Base-by-base conservation (phyloP, 2,113 vertebrate genomes). In the Vidua macroura region DNA sequence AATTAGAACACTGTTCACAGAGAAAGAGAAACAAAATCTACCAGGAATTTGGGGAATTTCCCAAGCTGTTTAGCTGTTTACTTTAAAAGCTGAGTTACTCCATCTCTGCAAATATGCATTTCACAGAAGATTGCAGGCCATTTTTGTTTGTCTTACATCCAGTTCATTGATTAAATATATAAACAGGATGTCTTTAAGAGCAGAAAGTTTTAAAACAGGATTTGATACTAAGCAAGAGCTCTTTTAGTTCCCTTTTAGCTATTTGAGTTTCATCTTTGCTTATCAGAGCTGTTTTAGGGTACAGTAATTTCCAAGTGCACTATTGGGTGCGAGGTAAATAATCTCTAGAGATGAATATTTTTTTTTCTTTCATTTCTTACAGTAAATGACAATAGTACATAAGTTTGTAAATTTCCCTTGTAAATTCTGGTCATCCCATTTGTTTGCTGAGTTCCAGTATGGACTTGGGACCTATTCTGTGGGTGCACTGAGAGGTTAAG, bases 151-250 rank as follows among this genome's bases (percentile, higher is more conserved):
- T 94, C 41, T 59, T 83, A 64, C 83, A 86, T 90, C 87, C 92
- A 92, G 83, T 86, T 95, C 64, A 94, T 82, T 96, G 84, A 95
- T 95, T 93, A 95, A 96, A 90, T 95, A 92, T 96, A 97, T 96
- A 97, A 96, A 97, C 93, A 96, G 97, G 97, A 97, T 97, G 92
- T 93, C 97, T 98, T 96, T 98, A 97, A 97, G 96, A 97, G 96
- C 96, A 92, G 97, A 97, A 97, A 92, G 92, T 69, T 85, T 93
- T 97, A 98, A 97, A 98, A 97, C 96, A 97, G 98, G 97, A 98
- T 97, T 98, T 97, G 97, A 97, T 97, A 97, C 97, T 95, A 86
- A 88, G 95, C 55, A 95, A 97, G 95, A 96, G 75, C 80, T 67
- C 66, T 94, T 90, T 92, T 97, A 97, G 96, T 98, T 98, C 97